These are phyloP conservation scores for Chroicocephalus ridibundus DNA, from an alignment of 2,113 vertebrate species.

Conservation along the genomic window DNA sequence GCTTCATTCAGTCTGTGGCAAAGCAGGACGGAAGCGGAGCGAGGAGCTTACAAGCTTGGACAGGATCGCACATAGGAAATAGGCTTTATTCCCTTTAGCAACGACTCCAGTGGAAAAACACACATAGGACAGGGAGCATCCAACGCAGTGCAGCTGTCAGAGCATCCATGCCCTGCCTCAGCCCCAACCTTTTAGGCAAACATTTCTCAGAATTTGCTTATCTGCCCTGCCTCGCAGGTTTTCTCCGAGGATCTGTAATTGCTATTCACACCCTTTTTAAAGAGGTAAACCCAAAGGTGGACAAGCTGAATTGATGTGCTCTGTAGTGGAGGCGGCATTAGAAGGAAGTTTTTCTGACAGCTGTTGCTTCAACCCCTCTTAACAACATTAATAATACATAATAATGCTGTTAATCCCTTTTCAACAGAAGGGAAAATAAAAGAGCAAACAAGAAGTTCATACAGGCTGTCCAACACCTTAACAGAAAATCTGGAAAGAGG, in stretches of 20 bases:
- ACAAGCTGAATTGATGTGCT: background rate
- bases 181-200: background rate
- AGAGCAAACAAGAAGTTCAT: background rate
- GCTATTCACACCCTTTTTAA: background rate
- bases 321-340: background rate
- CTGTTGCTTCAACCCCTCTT: background rate
- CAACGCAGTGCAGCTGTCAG: rapidly evolving
- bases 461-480: background rate
- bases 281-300: background rate
- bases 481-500: background rate
- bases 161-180: background rate
- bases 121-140: background rate
- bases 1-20: background rate
- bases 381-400: background rate
- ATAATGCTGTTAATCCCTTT: background rate
- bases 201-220: background rate
- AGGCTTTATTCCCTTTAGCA: slow-evolving; percentile 21
- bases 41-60: slow-evolving; percentile 36
- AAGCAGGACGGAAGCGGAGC: slow-evolving; percentile 12
- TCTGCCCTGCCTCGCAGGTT: background rate
- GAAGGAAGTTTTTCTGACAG: background rate
- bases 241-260: background rate
- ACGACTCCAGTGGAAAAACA: slow-evolving; percentile 33
- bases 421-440: background rate
- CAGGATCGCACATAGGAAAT: slow-evolving; percentile 7